Conservation (phyloP, 2,888 invertebrate genomes). For the Uropetala carovei region DNA sequence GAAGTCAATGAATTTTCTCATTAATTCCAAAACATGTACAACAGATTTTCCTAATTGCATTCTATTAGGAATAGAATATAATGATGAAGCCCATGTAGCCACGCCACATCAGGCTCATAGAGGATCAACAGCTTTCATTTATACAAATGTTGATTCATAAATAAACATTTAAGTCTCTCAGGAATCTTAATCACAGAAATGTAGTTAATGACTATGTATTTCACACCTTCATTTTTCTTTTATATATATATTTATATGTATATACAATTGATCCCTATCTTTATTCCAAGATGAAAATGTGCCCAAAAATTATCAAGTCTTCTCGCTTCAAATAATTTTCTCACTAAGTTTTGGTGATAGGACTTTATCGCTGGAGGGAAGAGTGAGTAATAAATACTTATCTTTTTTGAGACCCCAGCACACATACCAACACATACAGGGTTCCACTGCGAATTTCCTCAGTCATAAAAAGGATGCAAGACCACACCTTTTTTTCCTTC, state of each 20-base stretch:
- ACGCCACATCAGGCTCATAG: neutral
- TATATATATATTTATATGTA: conserved; percentile 34
- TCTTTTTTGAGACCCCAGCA: conserved; percentile 39
- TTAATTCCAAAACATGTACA: neutral
- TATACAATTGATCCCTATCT: conserved; percentile 59
- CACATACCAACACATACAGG: conserved; percentile 20
- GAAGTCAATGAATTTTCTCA: conserved; percentile 36
- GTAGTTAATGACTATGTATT: conserved; percentile 46
- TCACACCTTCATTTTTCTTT: conserved; percentile 29
- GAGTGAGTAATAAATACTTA: conserved; percentile 57
- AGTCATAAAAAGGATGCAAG: conserved; percentile 47
- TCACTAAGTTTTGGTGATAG: conserved; percentile 59
- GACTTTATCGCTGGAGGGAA: conserved; percentile 55
- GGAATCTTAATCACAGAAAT: conserved; percentile 63
- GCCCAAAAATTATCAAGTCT: conserved; percentile 57
- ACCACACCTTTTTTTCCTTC: neutral
- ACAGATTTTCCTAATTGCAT: conserved; percentile 23
- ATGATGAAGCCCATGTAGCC: neutral
- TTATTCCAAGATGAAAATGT: conserved; percentile 56
- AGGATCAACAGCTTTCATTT: conserved; percentile 45
- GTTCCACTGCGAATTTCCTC: neutral
- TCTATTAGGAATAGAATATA: conserved; percentile 13
- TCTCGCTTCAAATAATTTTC: conserved; percentile 21
- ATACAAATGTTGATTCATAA: conserved; percentile 55
- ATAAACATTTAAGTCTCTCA: conserved; percentile 59